phyloP scores from a whole-genome alignment of 2,797 vertebrate genomes.

The Loris lydekkerianus region DNA sequence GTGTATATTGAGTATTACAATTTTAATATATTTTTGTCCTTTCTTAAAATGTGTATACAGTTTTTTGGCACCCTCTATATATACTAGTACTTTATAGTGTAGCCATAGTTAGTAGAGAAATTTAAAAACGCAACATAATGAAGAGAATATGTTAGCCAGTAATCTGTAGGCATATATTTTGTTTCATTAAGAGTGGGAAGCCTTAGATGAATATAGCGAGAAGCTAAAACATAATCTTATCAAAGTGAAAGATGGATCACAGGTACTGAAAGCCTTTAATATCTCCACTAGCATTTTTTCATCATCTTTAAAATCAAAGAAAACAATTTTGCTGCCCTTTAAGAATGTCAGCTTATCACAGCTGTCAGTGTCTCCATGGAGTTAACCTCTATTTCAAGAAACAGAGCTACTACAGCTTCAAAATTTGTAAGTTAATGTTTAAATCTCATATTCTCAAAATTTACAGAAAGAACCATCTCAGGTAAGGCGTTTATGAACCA shows the following conservation, averaged over 20 bases:
- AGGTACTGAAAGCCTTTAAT: constrained; percentile 14
- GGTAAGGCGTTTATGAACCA: neutral
- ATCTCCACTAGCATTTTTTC: neutral
- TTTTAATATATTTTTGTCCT: too few species aligned
- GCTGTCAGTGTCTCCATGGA: neutral
- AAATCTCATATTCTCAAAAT: neutral
- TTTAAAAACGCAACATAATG: constrained; percentile 12
- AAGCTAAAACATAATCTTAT: neutral
- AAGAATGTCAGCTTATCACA: neutral
- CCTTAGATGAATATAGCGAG: neutral
- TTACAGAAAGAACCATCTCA: neutral
- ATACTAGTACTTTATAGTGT: neutral
- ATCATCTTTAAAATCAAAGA: constrained; percentile 35
- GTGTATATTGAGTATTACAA: too few species aligned
- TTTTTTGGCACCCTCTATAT: too few species aligned
- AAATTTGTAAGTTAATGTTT: neutral
- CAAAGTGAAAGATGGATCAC: neutral
- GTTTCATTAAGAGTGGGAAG: neutral
- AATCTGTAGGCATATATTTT: neutral
- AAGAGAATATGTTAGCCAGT: neutral
- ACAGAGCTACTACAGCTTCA: neutral
- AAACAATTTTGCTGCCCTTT: neutral
- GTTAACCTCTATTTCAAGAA: constrained; percentile 1
- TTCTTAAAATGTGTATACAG: too few species aligned
- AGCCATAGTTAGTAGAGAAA: neutral